These are phyloP conservation scores for Onychomys arenicola DNA, from an alignment of 2,797 vertebrate species.

Conservation along the genomic window DNA sequence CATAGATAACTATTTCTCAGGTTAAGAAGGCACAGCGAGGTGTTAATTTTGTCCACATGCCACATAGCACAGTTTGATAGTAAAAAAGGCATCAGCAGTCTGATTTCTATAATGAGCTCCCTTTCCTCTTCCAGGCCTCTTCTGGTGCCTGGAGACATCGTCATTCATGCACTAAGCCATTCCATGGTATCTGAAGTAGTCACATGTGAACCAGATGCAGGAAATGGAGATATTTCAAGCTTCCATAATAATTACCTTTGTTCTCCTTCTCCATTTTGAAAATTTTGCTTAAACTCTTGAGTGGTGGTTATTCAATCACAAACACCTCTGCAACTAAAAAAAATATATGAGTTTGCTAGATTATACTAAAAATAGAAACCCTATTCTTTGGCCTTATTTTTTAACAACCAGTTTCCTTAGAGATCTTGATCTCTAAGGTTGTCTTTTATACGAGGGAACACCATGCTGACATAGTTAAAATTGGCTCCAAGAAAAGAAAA, in stretches of 20 bases:
- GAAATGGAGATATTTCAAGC: not conserved
- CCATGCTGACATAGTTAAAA: not conserved
- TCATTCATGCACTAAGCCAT: not conserved
- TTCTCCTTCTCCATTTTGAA: constrained; percentile 48
- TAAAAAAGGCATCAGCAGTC: not conserved
- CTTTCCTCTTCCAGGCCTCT: not conserved
- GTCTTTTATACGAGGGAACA: not conserved
- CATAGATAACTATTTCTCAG: not conserved
- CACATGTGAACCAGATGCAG: not conserved
- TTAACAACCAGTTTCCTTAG: not conserved
- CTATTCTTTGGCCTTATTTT: constrained; percentile 20
- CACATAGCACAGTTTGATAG: not conserved
- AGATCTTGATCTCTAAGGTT: not conserved
- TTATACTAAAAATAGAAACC: constrained; percentile 46
- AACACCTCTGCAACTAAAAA: not conserved
- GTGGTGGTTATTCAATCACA: not conserved
- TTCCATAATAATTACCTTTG: not conserved
- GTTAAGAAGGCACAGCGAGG: not conserved
- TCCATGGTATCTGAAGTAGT: not conserved
- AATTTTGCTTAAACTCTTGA: not conserved
- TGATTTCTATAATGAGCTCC: not conserved
- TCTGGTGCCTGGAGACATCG: not conserved
- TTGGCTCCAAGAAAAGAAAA: not conserved
- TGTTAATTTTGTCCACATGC: not conserved
- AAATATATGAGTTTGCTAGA: not conserved